A percentile compares a stretch with the other conserved stretches of the same genome.
Evolutionary conservation across 2,113 vertebrate species (phyloP).

Genomic region (Callipepla squamata): DNA sequence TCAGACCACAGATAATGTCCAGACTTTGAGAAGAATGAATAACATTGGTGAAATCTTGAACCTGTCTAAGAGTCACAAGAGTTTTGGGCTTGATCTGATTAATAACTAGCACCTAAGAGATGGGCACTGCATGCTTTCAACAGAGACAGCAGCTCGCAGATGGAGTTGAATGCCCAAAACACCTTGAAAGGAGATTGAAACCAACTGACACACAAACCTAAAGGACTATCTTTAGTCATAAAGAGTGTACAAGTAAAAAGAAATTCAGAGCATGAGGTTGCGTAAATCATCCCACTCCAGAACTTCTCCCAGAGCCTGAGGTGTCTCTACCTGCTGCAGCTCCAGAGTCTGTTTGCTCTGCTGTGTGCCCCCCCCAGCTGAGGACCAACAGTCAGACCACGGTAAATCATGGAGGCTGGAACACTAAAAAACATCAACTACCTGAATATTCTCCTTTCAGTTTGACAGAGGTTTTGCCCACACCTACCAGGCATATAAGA

Average conservation of each 20-base stretch:
- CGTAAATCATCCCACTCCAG: not conserved
- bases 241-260: not conserved
- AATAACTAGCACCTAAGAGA: not conserved
- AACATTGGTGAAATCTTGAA: not conserved
- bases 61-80: not conserved
- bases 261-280: not conserved
- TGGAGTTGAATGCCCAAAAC: not conserved
- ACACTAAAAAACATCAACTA: not conserved
- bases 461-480: not conserved
- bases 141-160: not conserved
- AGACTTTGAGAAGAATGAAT: not conserved
- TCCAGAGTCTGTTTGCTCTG: not conserved
- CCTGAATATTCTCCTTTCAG: not conserved
- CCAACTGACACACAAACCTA: not conserved
- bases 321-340: not conserved
- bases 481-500: not conserved
- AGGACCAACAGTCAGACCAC: fast-evolving
- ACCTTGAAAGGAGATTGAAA: not conserved
- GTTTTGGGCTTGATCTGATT: not conserved
- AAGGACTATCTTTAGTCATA: not conserved
- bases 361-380: not conserved
- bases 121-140: not conserved
- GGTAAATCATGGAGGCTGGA: not conserved
- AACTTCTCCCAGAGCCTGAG: not conserved
- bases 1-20: not conserved